Base-by-base conservation (phyloP, 1,140 invertebrate species). In the Pissodes strobi region DNA sequence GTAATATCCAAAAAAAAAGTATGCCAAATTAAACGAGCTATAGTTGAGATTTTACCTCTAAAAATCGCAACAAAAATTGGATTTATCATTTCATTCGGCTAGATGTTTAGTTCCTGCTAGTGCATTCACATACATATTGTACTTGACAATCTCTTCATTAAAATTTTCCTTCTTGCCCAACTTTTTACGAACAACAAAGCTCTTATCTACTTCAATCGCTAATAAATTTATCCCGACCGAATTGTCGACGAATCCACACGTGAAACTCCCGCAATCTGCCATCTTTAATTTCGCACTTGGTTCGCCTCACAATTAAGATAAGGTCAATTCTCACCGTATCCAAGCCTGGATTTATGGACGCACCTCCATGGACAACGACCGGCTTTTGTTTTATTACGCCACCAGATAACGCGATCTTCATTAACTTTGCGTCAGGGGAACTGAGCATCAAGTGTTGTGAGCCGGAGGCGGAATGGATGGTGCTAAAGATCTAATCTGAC, bases 231-330 rank as follows among this genome's bases (percentile, higher is more conserved):
- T 17, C 10, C 39, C 9, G 25, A 49, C 22, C 46, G 18, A 49
- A 49, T 49, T 49, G 12, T 49, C 46, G 46, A 25, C 12, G 17
- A 43, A n/a, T 43, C 18, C 46, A 25, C 46, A 49, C 46, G 18
- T 49, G 18, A 49, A 49, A 52, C 45, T 9, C 12, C 18, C 25
- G 27, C 17, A 34, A 52, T 37, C 23, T 52, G 49, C 49, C 12
- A 52, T 52, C 49, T 52, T 52, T 37, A 52, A 52, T 52, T 52
- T 52, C 49, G 23, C 49, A 52, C 49, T 52, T 52, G 27, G 27
- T 52, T 37, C 49, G 23, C 12, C 49, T 19, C 13, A 37, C 27
- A 52, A 52, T 52, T 52, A 52, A 52, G 49, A 52, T 52, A 52
- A 52, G 25, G 19, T 13, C 49, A 52, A 52, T 52, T 52, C 18